These are phyloP conservation scores for Imbricaverruca yamaguchii DNA, from an alignment of 2,888 invertebrate species.

Conservation along the genomic window DNA sequence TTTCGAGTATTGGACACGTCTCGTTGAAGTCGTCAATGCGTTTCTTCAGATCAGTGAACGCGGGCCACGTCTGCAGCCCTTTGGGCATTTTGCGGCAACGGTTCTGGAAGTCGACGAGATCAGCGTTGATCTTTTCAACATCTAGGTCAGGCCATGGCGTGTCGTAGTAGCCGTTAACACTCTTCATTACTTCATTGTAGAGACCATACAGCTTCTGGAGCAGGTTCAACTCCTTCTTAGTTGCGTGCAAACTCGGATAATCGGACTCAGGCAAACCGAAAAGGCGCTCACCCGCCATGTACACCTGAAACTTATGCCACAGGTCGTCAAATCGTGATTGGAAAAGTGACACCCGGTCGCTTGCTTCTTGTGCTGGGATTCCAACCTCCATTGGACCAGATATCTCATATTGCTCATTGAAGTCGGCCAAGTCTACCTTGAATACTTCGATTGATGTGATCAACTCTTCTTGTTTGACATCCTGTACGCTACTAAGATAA, in stretches of 20 bases:
- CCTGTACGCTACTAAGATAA: constrained; percentile 56
- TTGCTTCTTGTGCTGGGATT: constrained; percentile 51
- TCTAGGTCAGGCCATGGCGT: constrained; percentile 76
- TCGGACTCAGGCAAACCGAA: constrained; percentile 77
- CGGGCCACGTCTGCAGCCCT: constrained; percentile 81
- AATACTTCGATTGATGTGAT: constrained; percentile 61
- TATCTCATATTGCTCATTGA: constrained; percentile 62
- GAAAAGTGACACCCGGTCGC: constrained; percentile 57
- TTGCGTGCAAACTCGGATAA: constrained; percentile 67
- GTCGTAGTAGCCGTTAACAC: constrained; percentile 77
- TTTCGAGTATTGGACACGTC: constrained; percentile 71
- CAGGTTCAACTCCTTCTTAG: constrained; percentile 75
- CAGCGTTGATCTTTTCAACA: constrained; percentile 68
- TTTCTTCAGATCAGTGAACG: constrained; percentile 71
- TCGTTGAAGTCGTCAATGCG: constrained; percentile 88
- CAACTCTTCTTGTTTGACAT: constrained; percentile 63
- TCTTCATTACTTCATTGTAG: constrained; percentile 74
- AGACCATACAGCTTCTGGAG: constrained; percentile 70
- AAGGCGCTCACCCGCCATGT: constrained; percentile 70
- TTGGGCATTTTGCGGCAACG: constrained; percentile 76
- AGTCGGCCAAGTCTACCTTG: constrained; percentile 56
- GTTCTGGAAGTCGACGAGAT: constrained; percentile 72
- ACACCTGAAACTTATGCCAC: constrained; percentile 72
- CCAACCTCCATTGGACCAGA: constrained; percentile 80
- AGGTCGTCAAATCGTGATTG: constrained; percentile 75